Percentiles rank a stretch among this genome's conserved stretches.
These are phyloP conservation scores for Axinella damicornis DNA, from an alignment of 37 sponge, comb jelly and placozoan species.

Conservation along the genomic window DNA sequence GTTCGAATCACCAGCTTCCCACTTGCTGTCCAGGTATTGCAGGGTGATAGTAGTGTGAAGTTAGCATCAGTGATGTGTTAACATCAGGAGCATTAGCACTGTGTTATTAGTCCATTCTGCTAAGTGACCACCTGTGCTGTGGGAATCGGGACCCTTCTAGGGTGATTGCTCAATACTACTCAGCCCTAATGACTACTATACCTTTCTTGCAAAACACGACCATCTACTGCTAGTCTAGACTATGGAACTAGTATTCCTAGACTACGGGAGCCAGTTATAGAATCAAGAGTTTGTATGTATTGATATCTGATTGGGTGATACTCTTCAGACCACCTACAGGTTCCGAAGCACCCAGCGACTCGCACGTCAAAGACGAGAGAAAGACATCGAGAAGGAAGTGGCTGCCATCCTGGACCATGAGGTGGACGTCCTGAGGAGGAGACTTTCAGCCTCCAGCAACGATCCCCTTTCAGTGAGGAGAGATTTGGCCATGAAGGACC, in stretches of 20 bases:
- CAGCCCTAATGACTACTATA: no score
- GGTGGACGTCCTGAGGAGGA: conserved; percentile 19
- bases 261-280: no score
- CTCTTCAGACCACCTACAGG: conserved; percentile 32
- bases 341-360: conserved; percentile 12
- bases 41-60: conserved; percentile 2
- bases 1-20: conserved; percentile 61
- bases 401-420: conserved; percentile 21
- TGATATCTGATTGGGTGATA: no score
- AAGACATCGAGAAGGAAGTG: conserved; percentile 6
- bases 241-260: not conserved
- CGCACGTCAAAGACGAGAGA: not conserved
- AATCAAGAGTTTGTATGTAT: no score
- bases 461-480: conserved; percentile 23
- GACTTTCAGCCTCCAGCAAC: not conserved
- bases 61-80: not conserved
- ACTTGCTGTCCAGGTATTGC: conserved; percentile 54
- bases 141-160: no score
- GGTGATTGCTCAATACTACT: no score
- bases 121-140: no score
- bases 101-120: no score
- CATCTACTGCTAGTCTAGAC: no score
- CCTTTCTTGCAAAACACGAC: no score
- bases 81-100: no score
- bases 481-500: conserved; percentile 33